Evolutionary conservation across 2,113 vertebrate genomes (phyloP).

Genomic region (Zosterops borbonicus): DNA sequence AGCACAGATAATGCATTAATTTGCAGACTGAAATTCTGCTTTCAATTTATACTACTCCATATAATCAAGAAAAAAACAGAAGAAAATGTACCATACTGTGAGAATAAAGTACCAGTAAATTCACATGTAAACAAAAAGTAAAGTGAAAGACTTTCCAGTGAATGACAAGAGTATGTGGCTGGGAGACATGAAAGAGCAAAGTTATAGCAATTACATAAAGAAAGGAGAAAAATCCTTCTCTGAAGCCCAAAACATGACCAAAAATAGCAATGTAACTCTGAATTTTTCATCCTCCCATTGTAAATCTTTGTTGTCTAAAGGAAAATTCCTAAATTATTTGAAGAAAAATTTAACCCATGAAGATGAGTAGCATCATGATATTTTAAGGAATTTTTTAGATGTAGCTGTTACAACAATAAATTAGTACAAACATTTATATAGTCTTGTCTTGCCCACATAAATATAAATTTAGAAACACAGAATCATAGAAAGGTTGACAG

Average conservation of each 20-base stretch:
- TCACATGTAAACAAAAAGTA: background rate
- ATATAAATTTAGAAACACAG: background rate
- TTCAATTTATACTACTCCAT: background rate
- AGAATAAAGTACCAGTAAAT: background rate
- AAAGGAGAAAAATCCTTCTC: background rate
- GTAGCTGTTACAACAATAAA: background rate
- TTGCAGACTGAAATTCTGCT: background rate
- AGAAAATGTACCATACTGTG: background rate
- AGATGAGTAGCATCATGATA: accelerated
- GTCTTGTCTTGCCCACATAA: background rate
- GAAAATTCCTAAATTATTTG: background rate
- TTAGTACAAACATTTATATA: background rate
- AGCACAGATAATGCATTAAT: background rate
- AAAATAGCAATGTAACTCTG: background rate
- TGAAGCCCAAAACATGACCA: background rate
- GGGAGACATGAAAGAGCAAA: background rate
- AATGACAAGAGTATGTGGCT: background rate
- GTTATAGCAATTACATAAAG: background rate
- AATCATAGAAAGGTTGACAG: background rate
- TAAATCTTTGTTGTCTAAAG: background rate
- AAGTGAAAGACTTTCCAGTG: background rate
- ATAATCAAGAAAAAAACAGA: background rate
- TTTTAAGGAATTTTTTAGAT: background rate
- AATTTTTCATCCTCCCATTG: background rate
- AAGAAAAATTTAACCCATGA: background rate